phyloP scores from a whole-genome alignment of 2,888 invertebrate genomes.

The Tortrix viridana region DNA sequence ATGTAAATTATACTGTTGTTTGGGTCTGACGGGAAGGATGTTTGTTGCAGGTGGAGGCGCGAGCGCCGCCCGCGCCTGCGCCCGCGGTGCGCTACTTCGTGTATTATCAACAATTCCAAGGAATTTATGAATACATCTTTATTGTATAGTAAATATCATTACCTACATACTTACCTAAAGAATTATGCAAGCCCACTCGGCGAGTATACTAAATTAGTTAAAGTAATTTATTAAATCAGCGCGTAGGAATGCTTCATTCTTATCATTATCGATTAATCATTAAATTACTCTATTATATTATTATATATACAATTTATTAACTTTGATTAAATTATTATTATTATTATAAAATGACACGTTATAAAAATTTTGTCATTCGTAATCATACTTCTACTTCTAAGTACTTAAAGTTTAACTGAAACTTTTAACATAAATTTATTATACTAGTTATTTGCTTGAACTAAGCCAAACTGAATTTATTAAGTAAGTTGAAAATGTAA shows the following conservation, averaged over 20 bases:
- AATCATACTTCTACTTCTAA: slow-evolving; percentile 84
- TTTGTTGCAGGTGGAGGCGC: slow-evolving; percentile 58
- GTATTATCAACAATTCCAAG: slow-evolving; percentile 77
- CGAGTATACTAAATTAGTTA: slow-evolving; percentile 87
- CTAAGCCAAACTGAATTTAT: slow-evolving; percentile 85
- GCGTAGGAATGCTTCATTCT: slow-evolving; percentile 85
- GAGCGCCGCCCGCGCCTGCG: slow-evolving; percentile 52
- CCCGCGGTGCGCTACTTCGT: slow-evolving; percentile 68
- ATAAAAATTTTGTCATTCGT: slow-evolving; percentile 84
- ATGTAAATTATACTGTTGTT: no score
- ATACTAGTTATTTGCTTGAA: slow-evolving; percentile 85
- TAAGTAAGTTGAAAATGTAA: slow-evolving; percentile 84
- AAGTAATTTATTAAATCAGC: slow-evolving; percentile 86
- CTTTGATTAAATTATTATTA: slow-evolving; percentile 84
- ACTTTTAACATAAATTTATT: slow-evolving; percentile 84
- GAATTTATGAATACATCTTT: slow-evolving; percentile 74
- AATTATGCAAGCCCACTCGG: slow-evolving; percentile 76
- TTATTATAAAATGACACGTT: slow-evolving; percentile 83
- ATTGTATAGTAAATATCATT: slow-evolving; percentile 81
- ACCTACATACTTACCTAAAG: slow-evolving; percentile 73
- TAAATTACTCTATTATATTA: slow-evolving; percentile 85
- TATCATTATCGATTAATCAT: slow-evolving; percentile 85
- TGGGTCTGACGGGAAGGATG: background rate
- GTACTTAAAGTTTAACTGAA: slow-evolving; percentile 83
- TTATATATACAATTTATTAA: slow-evolving; percentile 85